Evolutionary conservation across 2,113 vertebrate species (phyloP).

Genomic region (Grammomys dolichurus): DNA sequence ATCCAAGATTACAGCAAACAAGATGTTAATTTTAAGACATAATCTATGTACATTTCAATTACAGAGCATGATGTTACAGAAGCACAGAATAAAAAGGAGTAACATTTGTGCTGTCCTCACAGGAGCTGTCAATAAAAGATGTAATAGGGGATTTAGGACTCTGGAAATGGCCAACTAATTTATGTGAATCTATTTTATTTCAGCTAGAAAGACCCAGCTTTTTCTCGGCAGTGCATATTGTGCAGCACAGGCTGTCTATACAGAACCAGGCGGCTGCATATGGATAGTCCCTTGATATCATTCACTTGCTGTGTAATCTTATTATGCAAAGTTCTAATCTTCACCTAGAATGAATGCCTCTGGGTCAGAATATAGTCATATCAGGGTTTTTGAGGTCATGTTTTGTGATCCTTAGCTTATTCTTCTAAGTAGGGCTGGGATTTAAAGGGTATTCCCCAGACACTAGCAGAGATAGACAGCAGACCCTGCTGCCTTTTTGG

Average conservation of each 20-base stretch:
- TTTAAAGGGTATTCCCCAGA: conserved; percentile 94
- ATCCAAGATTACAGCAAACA: conserved; percentile 95
- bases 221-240: conserved; percentile 90
- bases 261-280: conserved; percentile 99
- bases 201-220: conserved; percentile 89
- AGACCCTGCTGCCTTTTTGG: conserved; percentile 93
- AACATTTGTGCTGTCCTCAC: conserved; percentile 90
- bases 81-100: conserved; percentile 88
- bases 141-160: conserved; percentile 95
- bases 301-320: conserved; percentile 99
- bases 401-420: conserved; percentile 96
- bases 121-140: conserved; percentile 93
- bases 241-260: conserved; percentile 90
- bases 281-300: conserved; percentile 99
- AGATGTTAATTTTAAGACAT: conserved; percentile 93
- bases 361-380: conserved; percentile 96
- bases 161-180: conserved; percentile 94
- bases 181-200: conserved; percentile 95
- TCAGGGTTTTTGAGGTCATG: conserved; percentile 95
- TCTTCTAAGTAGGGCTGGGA: conserved; percentile 95
- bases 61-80: conserved; percentile 84
- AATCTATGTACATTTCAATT: conserved; percentile 90
- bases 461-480: conserved; percentile 89
- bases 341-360: conserved; percentile 98
- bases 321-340: conserved; percentile 99